Base-by-base conservation (phyloP, 2,113 vertebrate species). In the Nannospalax galili region DNA sequence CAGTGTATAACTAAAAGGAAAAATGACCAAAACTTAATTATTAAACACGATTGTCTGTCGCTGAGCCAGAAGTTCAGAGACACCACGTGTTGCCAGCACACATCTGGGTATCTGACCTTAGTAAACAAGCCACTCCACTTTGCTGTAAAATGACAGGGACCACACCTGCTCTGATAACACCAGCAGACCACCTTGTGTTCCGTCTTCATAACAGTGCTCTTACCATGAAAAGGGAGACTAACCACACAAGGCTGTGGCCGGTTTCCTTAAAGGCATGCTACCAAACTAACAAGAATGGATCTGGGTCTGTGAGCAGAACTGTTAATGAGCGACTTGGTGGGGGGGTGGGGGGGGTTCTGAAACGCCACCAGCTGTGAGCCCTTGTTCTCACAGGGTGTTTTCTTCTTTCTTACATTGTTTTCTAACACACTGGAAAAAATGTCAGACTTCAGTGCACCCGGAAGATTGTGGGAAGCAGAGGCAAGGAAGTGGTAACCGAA, bases 371-470 rank as follows among this genome's bases (percentile, higher is more conserved):
- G 79, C 52, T 15, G 10, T 52, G 24, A 84, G 45, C n/a, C 14
- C 65, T 73, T 84, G 69, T 74, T 84, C 79, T 84, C 88, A 69
- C 15, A 19, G 58, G 30, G 72, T 75, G n/a, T 94, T 75, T 77
- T 90, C n/a, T 84, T 72, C 48, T 35, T 85, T 24, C 79, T 37
- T 26, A 56, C 56, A 74, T 40, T 69, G 45, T 73, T 78, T 82
- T 32, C 69, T 77, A 89, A 90, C 37, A 94, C 69, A 90, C 56
- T 92, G 90, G 52, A n/a, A n/a, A n/a, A 90, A 91, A 93, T 56
- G 95, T 96, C 93, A 93, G 62, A 92, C 20, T 24, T 95, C n/a
- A 86, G 69, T 48, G 48, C 48, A 95, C 58, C 48, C 70, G 79
- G 75, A 84, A 95, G 45, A 86, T 67, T 1, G 15, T 72, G 24